phyloP scores from a whole-genome alignment of 2,797 vertebrate genomes.

The Eulemur albifrons region DNA sequence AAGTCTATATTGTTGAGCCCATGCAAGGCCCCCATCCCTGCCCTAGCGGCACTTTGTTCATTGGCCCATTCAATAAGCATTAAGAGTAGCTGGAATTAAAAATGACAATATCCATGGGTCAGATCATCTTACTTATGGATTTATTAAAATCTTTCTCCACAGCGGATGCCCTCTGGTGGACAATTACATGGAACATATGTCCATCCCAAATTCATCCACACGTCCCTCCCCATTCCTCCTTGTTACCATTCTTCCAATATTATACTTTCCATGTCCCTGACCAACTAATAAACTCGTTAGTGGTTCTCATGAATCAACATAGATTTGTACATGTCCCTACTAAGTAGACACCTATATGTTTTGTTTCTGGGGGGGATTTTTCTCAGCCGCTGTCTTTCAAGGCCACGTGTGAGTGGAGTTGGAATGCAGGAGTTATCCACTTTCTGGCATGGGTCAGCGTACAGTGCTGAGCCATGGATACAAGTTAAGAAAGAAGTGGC shows the following conservation, averaged over 20 bases:
- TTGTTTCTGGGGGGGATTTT: neutral
- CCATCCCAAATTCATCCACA: neutral
- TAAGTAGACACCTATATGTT: neutral
- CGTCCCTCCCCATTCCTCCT: neutral
- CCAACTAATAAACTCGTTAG: neutral
- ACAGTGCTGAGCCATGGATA: neutral
- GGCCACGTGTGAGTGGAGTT: neutral
- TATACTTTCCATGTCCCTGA: neutral
- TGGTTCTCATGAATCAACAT: neutral
- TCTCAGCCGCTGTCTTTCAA: neutral
- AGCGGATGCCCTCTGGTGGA: neutral
- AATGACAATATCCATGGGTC: neutral
- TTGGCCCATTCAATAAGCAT: neutral
- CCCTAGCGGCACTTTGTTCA: neutral
- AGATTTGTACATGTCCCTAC: neutral
- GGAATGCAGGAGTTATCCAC: neutral
- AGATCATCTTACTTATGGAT: neutral
- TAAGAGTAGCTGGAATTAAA: neutral
- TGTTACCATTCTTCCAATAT: neutral
- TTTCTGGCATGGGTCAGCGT: neutral
- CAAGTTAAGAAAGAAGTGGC: neutral
- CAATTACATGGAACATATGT: neutral
- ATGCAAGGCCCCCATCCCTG: neutral
- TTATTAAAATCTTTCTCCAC: neutral
- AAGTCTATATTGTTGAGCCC: neutral